Evolutionary conservation across 2,113 vertebrate species (phyloP).

Genomic region (Poeciliopsis prolifica): DNA sequence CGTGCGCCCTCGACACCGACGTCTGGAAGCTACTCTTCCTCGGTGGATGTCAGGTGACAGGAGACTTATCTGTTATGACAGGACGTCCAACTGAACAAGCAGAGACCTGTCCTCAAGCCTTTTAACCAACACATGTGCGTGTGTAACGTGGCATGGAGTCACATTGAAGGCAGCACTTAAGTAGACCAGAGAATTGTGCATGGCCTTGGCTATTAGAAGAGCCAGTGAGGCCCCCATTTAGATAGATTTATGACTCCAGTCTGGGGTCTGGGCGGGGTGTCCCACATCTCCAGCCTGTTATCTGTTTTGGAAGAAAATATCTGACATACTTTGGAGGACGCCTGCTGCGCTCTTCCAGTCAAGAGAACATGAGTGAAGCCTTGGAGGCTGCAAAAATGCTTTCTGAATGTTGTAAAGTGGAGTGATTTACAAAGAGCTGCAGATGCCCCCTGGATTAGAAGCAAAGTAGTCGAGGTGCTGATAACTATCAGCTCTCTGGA

Average conservation of each 20-base stretch:
- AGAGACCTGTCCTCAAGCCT: constrained; percentile 30
- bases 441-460: constrained; percentile 53
- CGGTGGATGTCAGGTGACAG: not conserved
- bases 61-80: constrained; percentile 31
- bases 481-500: constrained; percentile 11
- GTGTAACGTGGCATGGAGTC: constrained; percentile 21
- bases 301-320: constrained; percentile 66
- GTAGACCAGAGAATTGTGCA: constrained; percentile 38
- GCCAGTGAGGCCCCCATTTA: constrained; percentile 54
- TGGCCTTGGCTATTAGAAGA: constrained; percentile 51
- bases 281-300: constrained; percentile 60
- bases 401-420: constrained; percentile 54
- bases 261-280: constrained; percentile 31
- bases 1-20: not conserved
- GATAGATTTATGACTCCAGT: constrained; percentile 64
- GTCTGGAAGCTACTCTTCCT: constrained; percentile 4
- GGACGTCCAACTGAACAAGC: constrained; percentile 31
- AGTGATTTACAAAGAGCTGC: constrained; percentile 60
- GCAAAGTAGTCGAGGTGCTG: not conserved
- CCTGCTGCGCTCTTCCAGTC: constrained; percentile 56
- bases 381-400: constrained; percentile 58
- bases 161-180: constrained; percentile 29
- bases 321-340: constrained; percentile 65
- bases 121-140: constrained; percentile 30
- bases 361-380: constrained; percentile 25